Evolutionary conservation across 2,797 vertebrate genomes (phyloP).

Genomic region (Salmo trutta): DNA sequence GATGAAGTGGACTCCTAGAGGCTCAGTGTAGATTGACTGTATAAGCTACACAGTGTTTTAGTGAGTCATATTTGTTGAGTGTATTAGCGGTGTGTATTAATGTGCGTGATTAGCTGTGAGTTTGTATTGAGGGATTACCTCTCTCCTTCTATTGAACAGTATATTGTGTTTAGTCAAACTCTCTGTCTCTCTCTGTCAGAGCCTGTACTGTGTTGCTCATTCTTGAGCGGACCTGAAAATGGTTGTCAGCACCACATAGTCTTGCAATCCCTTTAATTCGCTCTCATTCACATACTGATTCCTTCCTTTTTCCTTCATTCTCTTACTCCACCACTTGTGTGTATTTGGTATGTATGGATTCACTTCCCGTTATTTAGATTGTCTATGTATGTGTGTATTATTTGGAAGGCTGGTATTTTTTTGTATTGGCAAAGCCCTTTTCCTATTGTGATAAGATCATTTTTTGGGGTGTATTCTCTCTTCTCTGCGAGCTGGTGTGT

Average conservation of each 20-base stretch:
- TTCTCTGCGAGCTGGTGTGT: not conserved
- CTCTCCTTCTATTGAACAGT: not conserved
- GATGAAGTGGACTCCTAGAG: not conserved
- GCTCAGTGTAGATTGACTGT: not conserved
- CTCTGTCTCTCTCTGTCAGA: constrained; percentile 3
- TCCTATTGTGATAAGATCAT: not conserved
- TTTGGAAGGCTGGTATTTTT: not conserved
- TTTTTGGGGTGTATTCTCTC: not conserved
- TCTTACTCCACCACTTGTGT: not conserved
- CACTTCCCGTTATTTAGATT: constrained; percentile 23
- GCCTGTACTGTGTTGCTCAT: constrained; percentile 7
- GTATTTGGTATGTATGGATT: constrained; percentile 15
- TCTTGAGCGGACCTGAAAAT: constrained; percentile 6
- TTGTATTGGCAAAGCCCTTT: not conserved
- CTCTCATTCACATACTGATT: not conserved
- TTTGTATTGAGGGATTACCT: not conserved
- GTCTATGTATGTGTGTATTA: constrained; percentile 21
- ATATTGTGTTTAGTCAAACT: constrained; percentile 9
- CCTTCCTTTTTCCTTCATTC: not conserved
- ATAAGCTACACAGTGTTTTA: not conserved
- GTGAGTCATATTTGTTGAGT: not conserved
- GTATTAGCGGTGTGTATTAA: not conserved
- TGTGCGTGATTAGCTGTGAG: not conserved
- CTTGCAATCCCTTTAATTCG: not conserved
- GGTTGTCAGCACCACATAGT: constrained; percentile 8